Conservation (phyloP, 1,140 invertebrate genomes). For the Laupala kohalensis region DNA sequence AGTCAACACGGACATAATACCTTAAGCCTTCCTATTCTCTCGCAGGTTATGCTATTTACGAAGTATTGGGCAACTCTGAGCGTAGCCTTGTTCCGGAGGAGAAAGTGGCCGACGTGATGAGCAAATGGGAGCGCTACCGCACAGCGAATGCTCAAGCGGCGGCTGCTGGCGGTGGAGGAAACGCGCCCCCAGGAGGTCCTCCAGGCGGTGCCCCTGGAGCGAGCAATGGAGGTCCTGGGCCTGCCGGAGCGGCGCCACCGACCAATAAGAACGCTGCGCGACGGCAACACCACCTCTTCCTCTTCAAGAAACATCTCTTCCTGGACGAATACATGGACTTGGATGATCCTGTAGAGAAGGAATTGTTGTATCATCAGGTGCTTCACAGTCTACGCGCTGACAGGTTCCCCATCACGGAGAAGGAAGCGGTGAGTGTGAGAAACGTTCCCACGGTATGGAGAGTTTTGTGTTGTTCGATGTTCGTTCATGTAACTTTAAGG, state of each 20-base stretch:
- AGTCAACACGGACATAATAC: no score
- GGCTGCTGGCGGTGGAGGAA: slow-evolving; percentile 27
- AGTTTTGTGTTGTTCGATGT: no score
- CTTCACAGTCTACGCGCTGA: slow-evolving; percentile 79
- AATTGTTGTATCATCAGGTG: slow-evolving; percentile 91
- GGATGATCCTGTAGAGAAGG: slow-evolving; percentile 83
- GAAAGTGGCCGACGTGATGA: slow-evolving; percentile 86
- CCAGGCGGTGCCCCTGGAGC: neutral
- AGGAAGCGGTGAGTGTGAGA: slow-evolving; percentile 67
- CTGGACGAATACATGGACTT: slow-evolving; percentile 71
- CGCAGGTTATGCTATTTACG: slow-evolving; percentile 62
- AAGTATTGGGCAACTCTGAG: slow-evolving; percentile 68
- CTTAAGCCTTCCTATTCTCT: no score
- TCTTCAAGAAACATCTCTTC: slow-evolving; percentile 90
- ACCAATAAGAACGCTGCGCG: slow-evolving; percentile 15
- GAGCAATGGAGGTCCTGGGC: neutral
- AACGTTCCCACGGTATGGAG: no score
- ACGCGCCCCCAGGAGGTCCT: neutral
- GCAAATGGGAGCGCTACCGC: slow-evolving; percentile 84
- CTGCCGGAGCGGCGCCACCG: neutral
- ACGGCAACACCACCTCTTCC: slow-evolving; percentile 48
- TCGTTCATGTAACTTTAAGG: no score
- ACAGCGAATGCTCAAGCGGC: slow-evolving; percentile 32
- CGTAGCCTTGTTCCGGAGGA: slow-evolving; percentile 70
- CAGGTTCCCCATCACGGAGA: slow-evolving; percentile 78